Percentiles rank a stretch among this genome's conserved stretches.
Conservation (phyloP, 2,797 vertebrate species). For the Siniperca scherzeri region DNA sequence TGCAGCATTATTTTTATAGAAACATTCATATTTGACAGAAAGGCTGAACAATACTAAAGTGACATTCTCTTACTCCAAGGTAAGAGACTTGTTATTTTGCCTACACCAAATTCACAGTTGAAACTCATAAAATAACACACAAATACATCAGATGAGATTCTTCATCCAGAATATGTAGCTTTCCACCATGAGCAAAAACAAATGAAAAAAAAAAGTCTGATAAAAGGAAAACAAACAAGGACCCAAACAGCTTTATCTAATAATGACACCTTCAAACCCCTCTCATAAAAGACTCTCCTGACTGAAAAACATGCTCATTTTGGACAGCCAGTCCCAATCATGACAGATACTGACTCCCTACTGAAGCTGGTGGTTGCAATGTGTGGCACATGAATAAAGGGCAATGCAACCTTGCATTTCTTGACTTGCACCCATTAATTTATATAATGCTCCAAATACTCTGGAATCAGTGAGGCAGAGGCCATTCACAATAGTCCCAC, state of each 20-base stretch:
- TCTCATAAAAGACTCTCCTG: conserved; percentile 46
- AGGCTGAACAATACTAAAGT: conserved; percentile 82
- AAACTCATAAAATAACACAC: conserved; percentile 66
- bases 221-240: conserved; percentile 57
- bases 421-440: conserved; percentile 46
- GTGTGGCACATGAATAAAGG: conserved; percentile 67
- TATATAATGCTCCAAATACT: conserved; percentile 61
- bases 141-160: conserved; percentile 59
- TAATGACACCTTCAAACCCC: conserved; percentile 35
- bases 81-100: conserved; percentile 67
- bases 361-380: conserved; percentile 62
- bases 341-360: conserved; percentile 48
- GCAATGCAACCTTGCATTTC: conserved; percentile 48
- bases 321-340: conserved; percentile 51
- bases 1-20: conserved; percentile 77
- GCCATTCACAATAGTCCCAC: conserved; percentile 53
- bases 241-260: conserved; percentile 49
- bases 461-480: conserved; percentile 59
- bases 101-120: conserved; percentile 79
- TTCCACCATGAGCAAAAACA: conserved; percentile 43
- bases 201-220: conserved; percentile 26
- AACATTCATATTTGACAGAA: conserved; percentile 83
- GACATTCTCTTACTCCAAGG: conserved; percentile 78
- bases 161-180: conserved; percentile 48
- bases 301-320: conserved; percentile 68